Percentiles rank a stretch among this genome's conserved stretches.
Evolutionary conservation across 92 coral and sea anemone genomes (phyloP).

Genomic region (Bergia sp.): DNA sequence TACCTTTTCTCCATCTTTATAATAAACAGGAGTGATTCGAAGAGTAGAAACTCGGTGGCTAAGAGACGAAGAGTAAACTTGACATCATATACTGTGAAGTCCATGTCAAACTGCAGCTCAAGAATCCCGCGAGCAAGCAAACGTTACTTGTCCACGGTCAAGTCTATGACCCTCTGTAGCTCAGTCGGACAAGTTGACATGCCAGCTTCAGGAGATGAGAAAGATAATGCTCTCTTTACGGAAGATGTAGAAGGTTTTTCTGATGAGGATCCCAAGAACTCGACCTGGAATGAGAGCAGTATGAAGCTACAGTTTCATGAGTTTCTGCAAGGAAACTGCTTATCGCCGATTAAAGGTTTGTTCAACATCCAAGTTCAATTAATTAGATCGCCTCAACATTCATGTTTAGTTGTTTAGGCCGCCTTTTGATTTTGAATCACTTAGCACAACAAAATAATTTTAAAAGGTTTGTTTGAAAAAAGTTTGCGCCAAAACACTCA

Average conservation of each 20-base stretch:
- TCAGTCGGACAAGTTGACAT: background rate
- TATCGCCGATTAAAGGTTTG: conserved; percentile 23
- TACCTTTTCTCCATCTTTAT: background rate
- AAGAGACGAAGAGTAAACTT: background rate
- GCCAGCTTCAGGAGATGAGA: background rate
- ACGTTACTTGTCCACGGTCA: conserved; percentile 11
- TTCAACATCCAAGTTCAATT: background rate
- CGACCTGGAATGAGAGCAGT: conserved; percentile 28
- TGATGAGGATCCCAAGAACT: conserved; percentile 34
- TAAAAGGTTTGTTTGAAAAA: too few relatives aligned
- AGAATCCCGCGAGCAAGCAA: background rate
- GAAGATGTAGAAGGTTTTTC: background rate
- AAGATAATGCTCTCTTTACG: background rate
- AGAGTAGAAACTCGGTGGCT: background rate
- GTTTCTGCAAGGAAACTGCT: background rate
- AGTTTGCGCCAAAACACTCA: background rate
- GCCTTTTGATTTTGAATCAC: background rate
- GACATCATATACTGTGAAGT: conserved; percentile 24
- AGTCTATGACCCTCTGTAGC: conserved; percentile 28
- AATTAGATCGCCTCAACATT: background rate
- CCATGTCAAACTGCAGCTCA: conserved; percentile 27
- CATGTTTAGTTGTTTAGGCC: too few relatives aligned
- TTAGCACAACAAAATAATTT: background rate
- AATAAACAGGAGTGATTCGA: background rate
- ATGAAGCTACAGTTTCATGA: conserved; percentile 11